phyloP scores from a whole-genome alignment of 2,888 invertebrate genomes.

The Lysandra bellargus region DNA sequence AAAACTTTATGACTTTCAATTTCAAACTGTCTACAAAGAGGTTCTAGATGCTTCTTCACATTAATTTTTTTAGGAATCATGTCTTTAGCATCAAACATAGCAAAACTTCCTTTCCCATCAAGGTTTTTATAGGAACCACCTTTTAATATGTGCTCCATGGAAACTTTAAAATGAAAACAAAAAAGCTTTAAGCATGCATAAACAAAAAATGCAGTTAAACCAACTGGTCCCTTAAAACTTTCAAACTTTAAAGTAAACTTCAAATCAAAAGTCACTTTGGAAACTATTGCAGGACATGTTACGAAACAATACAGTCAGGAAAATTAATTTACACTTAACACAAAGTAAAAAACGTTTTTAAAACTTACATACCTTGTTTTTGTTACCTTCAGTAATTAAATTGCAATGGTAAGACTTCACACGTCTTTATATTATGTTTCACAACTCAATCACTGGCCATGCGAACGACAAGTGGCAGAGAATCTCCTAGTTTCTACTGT shows the following conservation, averaged over 20 bases:
- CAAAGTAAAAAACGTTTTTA: background rate
- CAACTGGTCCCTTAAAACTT: background rate
- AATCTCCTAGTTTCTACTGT: constrained; percentile 37
- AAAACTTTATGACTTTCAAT: constrained; percentile 39
- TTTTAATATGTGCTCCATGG: constrained; percentile 83
- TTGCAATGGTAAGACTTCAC: constrained; percentile 26
- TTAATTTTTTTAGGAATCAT: constrained; percentile 25
- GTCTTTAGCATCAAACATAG: constrained; percentile 10
- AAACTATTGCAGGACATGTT: constrained; percentile 15
- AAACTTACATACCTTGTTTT: constrained; percentile 23
- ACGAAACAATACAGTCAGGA: background rate
- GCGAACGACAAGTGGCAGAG: constrained; percentile 41
- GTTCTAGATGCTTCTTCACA: constrained; percentile 57
- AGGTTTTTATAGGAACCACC: constrained; percentile 83
- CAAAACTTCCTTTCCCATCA: constrained; percentile 61
- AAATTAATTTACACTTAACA: background rate
- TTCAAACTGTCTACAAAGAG: constrained; percentile 47
- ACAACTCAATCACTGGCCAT: constrained; percentile 35
- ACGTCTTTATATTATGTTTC: background rate
- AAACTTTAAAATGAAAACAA: constrained; percentile 60
- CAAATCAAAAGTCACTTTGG: background rate
- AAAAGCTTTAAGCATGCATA: constrained; percentile 43
- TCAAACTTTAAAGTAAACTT: constrained; percentile 27
- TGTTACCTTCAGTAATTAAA: background rate
- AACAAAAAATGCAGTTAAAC: constrained; percentile 5